Evolutionary conservation across 2,888 invertebrate genomes (phyloP), one percentile per base, ranked within the genome.

Genomic region (Bhutanitis thaidina): DNA sequence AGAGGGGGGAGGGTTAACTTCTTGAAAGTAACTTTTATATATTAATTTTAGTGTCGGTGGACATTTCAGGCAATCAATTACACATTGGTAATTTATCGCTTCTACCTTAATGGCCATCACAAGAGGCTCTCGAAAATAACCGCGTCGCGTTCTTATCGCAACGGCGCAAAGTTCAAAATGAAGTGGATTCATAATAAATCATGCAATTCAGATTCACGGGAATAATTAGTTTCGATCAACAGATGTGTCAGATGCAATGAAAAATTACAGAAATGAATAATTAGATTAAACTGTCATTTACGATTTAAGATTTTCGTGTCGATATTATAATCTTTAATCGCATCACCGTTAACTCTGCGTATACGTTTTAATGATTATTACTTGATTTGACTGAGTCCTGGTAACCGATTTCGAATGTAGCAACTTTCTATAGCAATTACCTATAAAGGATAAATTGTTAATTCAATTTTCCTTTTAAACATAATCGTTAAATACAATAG

Each of bases 221-320:
- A 30, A 55, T 56, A 56, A 62, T 63, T 63, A 63, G 61, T 64
- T 57, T 58, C 53, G 54, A 62, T 60, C 55, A 55, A 53, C 43
- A 49, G 59, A 59, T 57, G 48, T 52, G 47, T 54, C 50, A 43
- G 46, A 46, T 48, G 56, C 58, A 56, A 56, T 58, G 57, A 55
- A 53, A 55, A 58, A 58, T 58, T 41, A 53, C 52, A 39, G 47
- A 12, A 32, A 34, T 38, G 45, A 45, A 51, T 46, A 53, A 53
- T 59, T 57, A 52, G 51, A 46, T 52, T 44, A 51, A 45, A 44
- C 43, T 44, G 53, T 36, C 37, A 14, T 32, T 30, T 27, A 43
- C 32, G 37, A 10, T 47, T 47, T 34, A 34, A 41, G 36, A 34
- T 40, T 27, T 20, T 9, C 9, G 9, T 9, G 50, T 9, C 15